These are phyloP conservation scores for Chironomus tentans DNA, from an alignment of 2,888 invertebrate species.

Conservation along the genomic window DNA sequence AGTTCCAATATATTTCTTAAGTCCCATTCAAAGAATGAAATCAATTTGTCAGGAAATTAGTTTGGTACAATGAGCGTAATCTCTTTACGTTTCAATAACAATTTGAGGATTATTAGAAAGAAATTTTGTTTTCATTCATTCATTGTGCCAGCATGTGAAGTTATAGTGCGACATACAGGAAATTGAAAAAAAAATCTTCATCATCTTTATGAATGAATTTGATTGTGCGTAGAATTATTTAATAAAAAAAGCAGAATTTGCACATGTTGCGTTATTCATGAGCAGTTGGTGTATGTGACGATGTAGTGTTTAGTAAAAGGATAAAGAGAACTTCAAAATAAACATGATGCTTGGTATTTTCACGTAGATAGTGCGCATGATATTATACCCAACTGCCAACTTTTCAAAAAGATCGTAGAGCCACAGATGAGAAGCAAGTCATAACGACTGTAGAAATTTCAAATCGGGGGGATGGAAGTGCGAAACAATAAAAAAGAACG, in stretches of 20 bases:
- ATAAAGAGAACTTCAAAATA: too few species aligned
- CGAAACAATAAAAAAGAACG: neutral
- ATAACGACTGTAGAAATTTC: neutral
- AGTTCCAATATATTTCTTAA: neutral
- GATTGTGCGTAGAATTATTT: neutral
- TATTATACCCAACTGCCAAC: neutral
- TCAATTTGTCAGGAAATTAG: constrained; percentile 27
- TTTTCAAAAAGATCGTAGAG: neutral
- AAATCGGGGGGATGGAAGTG: neutral
- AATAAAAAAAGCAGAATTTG: neutral
- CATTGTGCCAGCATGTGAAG: neutral
- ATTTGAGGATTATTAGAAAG: constrained; percentile 6
- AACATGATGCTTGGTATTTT: neutral
- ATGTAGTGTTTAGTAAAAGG: too few species aligned
- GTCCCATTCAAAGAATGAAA: neutral
- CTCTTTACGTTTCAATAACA: constrained; percentile 13
- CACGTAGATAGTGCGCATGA: neutral
- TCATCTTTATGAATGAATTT: neutral
- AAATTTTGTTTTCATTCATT: neutral
- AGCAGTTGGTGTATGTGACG: too few species aligned
- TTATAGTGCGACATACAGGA: constrained; percentile 4
- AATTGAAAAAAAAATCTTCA: constrained; percentile 4
- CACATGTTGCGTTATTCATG: too few species aligned
- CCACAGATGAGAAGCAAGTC: neutral
- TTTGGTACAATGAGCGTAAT: constrained; percentile 17